Evolutionary conservation across 2,888 invertebrate genomes (phyloP).

Genomic region (Alsophila aescularia): DNA sequence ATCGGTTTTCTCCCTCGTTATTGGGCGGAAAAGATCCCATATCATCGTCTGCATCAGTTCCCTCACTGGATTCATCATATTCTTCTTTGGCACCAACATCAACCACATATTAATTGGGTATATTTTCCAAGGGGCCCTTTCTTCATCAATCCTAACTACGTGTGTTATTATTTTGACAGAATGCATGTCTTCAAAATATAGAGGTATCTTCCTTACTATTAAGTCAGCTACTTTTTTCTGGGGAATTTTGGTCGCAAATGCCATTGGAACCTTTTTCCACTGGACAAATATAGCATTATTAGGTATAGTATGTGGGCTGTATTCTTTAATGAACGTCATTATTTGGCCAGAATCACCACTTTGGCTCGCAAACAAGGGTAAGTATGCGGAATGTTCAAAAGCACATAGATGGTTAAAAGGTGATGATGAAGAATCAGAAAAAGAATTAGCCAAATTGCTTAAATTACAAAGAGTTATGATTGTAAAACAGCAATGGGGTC

Average conservation of each 20-base stretch:
- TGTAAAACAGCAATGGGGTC: slow-evolving; percentile 1
- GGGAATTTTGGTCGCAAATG: slow-evolving; percentile 46
- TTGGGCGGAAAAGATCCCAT: slow-evolving; percentile 37
- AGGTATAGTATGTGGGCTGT: slow-evolving; percentile 33
- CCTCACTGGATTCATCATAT: slow-evolving; percentile 26
- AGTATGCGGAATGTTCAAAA: slow-evolving; percentile 46
- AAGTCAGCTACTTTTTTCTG: slow-evolving; percentile 45
- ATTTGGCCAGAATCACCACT: slow-evolving; percentile 51
- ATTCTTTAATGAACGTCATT: slow-evolving; percentile 26
- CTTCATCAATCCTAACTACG: neutral
- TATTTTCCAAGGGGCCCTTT: slow-evolving; percentile 33
- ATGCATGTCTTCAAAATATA: slow-evolving; percentile 43
- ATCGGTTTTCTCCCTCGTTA: slow-evolving; percentile 18
- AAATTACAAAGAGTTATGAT: slow-evolving; percentile 28
- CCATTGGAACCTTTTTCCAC: slow-evolving; percentile 44
- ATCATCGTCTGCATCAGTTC: slow-evolving; percentile 20
- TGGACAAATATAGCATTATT: slow-evolving; percentile 41
- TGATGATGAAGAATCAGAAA: slow-evolving; percentile 35
- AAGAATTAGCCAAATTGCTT: slow-evolving; percentile 37
- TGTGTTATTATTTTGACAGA: slow-evolving; percentile 27
- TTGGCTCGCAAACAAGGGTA: slow-evolving; percentile 49
- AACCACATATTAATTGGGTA: slow-evolving; percentile 42
- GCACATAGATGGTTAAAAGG: slow-evolving; percentile 52
- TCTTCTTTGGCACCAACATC: slow-evolving; percentile 36
- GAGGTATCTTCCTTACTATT: slow-evolving; percentile 45